These are phyloP conservation scores for Epizoanthus scotinus DNA, from an alignment of 92 coral and sea anemone species.

Conservation along the genomic window DNA sequence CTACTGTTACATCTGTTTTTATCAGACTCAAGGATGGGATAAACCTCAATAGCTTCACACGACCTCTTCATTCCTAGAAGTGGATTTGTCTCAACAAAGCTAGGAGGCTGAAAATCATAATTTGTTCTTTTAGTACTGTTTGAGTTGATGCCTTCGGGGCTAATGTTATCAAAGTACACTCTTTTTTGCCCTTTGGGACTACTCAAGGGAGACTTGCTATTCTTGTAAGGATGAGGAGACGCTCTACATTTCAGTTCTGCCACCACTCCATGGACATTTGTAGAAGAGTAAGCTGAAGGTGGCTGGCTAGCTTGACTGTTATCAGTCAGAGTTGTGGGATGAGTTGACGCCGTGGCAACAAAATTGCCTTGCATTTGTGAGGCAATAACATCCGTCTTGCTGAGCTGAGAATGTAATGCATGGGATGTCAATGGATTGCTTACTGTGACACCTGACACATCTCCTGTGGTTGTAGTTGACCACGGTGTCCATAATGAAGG, in stretches of 20 bases:
- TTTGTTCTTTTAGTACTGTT: constrained; percentile 57
- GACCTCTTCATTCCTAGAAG: constrained; percentile 90
- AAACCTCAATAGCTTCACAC: constrained; percentile 89
- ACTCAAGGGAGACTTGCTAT: constrained; percentile 13
- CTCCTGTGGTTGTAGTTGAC: constrained; percentile 33
- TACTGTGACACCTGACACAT: not conserved
- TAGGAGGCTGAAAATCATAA: constrained; percentile 51
- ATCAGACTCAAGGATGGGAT: constrained; percentile 53
- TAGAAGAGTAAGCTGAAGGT: not conserved
- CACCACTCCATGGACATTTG: constrained; percentile 11
- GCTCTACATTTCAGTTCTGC: not conserved
- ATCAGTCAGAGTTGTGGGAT: not conserved
- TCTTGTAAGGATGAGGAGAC: constrained; percentile 6
- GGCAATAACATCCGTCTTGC: not conserved
- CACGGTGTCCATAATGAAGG: constrained; percentile 38
- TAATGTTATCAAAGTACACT: constrained; percentile 34
- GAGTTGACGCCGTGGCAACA: not conserved
- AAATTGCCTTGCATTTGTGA: not conserved
- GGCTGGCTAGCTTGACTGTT: not conserved
- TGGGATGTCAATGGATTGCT: constrained; percentile 7
- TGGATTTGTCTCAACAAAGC: constrained; percentile 79
- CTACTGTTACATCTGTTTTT: constrained; percentile 50
- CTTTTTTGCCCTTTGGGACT: constrained; percentile 38
- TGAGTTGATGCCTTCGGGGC: constrained; percentile 24
- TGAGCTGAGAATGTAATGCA: not conserved